Evolutionary conservation across 2,797 vertebrate species (phyloP), one percentile per base, ranked within the genome.

Genomic region (Leptatherina wallacei): DNA sequence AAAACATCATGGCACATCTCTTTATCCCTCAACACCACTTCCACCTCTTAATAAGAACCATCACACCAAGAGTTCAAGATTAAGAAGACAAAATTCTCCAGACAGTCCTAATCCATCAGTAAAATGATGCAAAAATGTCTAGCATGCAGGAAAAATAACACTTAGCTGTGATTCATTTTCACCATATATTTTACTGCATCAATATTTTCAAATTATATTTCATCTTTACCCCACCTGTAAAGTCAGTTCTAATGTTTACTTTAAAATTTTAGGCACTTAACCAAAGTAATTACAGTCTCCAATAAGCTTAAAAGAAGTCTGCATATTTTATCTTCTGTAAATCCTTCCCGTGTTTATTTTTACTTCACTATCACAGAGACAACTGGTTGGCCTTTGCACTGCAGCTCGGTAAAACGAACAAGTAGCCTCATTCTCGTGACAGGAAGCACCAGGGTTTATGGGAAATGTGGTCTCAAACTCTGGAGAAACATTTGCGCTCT

Each of bases 381-480:
- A 2, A 49, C 33, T 47, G 27, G 29, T 4, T 33, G 38, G 52
- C 32, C 47, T 44, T 32, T 49, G 40, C 16, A 51, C 56, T 54
- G 33, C 65, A 64, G 71, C 38, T 60, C 38, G 66, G 64, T 74
- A 61, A 59, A 73, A 58, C 36, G 22, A 68, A 55, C 67, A 30
- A 64, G 51, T 51, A 24, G 56, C 35, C 69, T 78, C 63, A 71
- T 81, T 75, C 69, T 74, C 30, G 63, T 65, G 58, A 80, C 75
- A 78, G 75, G 77, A 85, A 74, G 62, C 64, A 66, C 62, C 24
- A 33, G 49, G 74, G 47, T 80, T 83, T 77, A 80, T 79, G 74
- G 76, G 69, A 83, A 86, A 86, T 70, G 71, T 73, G 75, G 78
- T 80, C 54, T 55, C 55, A 16, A 81, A n/a, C n/a, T 85, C 73